Conservation (phyloP, 1,140 invertebrate genomes). For the Drosophila funebris region DNA sequence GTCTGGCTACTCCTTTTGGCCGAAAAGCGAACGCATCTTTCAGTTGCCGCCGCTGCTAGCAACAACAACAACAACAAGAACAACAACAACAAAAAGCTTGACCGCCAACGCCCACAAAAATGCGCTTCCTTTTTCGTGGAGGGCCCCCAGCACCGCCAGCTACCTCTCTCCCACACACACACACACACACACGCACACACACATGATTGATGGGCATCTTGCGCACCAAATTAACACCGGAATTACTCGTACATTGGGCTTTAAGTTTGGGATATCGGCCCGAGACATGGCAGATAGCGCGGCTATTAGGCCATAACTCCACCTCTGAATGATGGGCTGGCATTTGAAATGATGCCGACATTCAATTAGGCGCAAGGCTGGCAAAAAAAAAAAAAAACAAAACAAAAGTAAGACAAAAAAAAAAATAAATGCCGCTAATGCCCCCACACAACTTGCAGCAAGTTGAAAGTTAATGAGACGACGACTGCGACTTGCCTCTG, state of each 20-base stretch:
- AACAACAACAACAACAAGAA: constrained; percentile 8
- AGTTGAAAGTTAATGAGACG: constrained; percentile 73
- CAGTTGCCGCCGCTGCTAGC: not conserved
- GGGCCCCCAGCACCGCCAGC: constrained; percentile 17
- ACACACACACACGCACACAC: constrained; percentile 14
- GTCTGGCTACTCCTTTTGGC: constrained; percentile 55
- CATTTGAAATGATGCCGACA: constrained; percentile 75
- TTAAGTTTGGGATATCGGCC: not conserved
- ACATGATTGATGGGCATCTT: constrained; percentile 75
- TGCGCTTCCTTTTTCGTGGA: constrained; percentile 34
- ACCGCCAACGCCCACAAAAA: constrained; percentile 71
- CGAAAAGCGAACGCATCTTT: constrained; percentile 19
- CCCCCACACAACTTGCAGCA: constrained; percentile 26
- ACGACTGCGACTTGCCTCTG: constrained; percentile 52
- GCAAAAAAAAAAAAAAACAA: constrained; percentile 25
- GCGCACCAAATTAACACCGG: constrained; percentile 79
- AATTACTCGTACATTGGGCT: constrained; percentile 58
- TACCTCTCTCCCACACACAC: constrained; percentile 15
- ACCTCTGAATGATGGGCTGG: constrained; percentile 57
- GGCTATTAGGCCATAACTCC: constrained; percentile 54
- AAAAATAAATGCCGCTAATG: constrained; percentile 64
- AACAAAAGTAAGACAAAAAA: constrained; percentile 29
- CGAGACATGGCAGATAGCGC: constrained; percentile 9
- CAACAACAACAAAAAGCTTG: constrained; percentile 52
- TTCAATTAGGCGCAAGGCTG: constrained; percentile 69